Percentiles rank a stretch among this genome's conserved stretches.
Conservation (phyloP, 2,888 invertebrate species). For the Yponomeuta cagnagella region DNA sequence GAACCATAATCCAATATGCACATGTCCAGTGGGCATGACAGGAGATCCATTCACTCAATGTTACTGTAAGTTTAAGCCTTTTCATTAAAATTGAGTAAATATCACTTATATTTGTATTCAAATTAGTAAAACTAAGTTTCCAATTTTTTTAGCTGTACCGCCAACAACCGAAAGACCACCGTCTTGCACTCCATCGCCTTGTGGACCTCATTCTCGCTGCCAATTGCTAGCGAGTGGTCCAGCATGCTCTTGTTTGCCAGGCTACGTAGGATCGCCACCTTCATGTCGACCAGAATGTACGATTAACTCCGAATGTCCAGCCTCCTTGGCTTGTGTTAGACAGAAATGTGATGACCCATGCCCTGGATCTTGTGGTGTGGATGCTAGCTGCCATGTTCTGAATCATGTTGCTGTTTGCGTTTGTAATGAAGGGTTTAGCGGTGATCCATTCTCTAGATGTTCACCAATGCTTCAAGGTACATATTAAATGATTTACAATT, state of each 20-base stretch:
- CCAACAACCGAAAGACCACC: conserved; percentile 79
- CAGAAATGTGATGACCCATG: conserved; percentile 90
- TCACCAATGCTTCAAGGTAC: conserved; percentile 71
- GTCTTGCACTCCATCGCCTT: conserved; percentile 88
- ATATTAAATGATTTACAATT: not conserved
- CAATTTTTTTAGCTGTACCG: conserved; percentile 40
- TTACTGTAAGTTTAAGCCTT: conserved; percentile 74
- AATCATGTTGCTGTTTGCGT: conserved; percentile 89
- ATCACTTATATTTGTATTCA: no score
- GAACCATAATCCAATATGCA: conserved; percentile 92
- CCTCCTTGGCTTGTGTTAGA: conserved; percentile 84
- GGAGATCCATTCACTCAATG: conserved; percentile 92
- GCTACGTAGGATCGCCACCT: conserved; percentile 86
- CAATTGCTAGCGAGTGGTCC: conserved; percentile 83
- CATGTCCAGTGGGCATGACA: conserved; percentile 87
- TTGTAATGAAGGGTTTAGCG: conserved; percentile 83
- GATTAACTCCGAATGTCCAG: conserved; percentile 86
- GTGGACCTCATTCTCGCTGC: conserved; percentile 89
- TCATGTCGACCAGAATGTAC: conserved; percentile 88
- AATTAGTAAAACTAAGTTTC: not conserved
- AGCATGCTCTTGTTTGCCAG: conserved; percentile 86
- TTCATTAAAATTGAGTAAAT: no score
- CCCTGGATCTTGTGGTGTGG: conserved; percentile 87
- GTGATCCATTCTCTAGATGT: conserved; percentile 89
- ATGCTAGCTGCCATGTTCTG: conserved; percentile 85